phyloP scores from a whole-genome alignment of 2,113 vertebrate species.

The Nestor notabilis region DNA sequence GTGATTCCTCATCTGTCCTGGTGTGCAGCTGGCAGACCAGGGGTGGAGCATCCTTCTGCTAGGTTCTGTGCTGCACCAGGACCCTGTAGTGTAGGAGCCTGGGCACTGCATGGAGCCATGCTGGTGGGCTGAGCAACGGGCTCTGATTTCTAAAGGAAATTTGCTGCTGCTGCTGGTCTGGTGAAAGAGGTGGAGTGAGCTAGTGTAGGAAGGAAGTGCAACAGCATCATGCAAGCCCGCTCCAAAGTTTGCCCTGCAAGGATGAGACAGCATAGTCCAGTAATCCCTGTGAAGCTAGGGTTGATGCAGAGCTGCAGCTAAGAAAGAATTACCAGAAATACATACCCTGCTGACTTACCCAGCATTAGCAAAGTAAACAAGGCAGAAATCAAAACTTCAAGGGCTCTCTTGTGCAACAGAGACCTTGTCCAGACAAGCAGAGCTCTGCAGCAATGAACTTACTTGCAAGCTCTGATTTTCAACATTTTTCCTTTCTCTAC shows the following conservation, averaged over 20 bases:
- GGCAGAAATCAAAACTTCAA: background rate
- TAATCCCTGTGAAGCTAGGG: background rate
- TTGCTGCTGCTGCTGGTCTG: background rate
- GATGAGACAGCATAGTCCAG: background rate
- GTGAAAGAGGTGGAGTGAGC: fast-evolving
- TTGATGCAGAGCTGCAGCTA: background rate
- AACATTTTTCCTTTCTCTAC: background rate
- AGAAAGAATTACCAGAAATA: background rate
- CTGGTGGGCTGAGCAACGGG: fast-evolving
- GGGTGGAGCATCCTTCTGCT: background rate
- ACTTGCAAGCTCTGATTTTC: background rate
- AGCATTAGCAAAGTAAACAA: background rate
- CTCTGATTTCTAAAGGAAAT: background rate
- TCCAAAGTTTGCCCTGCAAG: background rate
- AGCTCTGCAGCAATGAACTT: background rate
- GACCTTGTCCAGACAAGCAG: background rate
- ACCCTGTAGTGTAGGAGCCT: background rate
- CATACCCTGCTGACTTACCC: background rate
- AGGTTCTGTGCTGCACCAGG: background rate
- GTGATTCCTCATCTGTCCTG: background rate
- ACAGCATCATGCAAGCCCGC: fast-evolving
- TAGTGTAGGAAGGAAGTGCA: background rate
- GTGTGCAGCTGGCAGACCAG: background rate
- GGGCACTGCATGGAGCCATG: background rate
- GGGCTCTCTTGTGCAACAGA: background rate